Evolutionary conservation across 2,113 vertebrate genomes (phyloP).

Genomic region (Daubentonia madagascariensis): DNA sequence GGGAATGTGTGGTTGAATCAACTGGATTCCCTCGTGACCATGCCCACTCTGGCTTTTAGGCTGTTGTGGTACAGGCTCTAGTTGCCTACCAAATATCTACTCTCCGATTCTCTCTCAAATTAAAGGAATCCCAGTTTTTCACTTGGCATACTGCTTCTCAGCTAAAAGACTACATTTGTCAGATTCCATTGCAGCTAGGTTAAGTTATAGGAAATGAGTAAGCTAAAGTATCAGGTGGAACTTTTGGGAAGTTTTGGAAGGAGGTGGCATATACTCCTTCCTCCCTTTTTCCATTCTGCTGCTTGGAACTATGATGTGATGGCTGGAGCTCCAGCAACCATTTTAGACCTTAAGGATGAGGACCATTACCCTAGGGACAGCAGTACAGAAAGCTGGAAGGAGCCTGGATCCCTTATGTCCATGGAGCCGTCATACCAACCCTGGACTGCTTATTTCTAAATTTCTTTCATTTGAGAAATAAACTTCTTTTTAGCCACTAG

Average conservation of each 20-base stretch:
- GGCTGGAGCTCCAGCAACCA: not conserved
- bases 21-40: not conserved
- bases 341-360: conserved; percentile 8
- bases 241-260: not conserved
- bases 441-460: not conserved
- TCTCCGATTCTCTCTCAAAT: not conserved
- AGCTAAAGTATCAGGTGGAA: not conserved
- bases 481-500: not conserved
- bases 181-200: not conserved
- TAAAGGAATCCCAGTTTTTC: not conserved
- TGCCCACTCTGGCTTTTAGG: not conserved
- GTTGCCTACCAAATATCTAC: not conserved
- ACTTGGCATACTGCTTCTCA: not conserved
- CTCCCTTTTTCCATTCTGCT: not conserved
- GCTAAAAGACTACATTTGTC: not conserved
- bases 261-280: not conserved
- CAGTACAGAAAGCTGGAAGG: not conserved
- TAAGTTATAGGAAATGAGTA: not conserved
- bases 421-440: not conserved
- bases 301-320: not conserved
- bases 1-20: not conserved
- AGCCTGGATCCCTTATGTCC: not conserved
- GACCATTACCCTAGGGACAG: not conserved
- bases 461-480: conserved; percentile 40
- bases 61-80: not conserved